Base-by-base conservation (phyloP, 2,113 vertebrate genomes). In the Rhynchomys soricoides region DNA sequence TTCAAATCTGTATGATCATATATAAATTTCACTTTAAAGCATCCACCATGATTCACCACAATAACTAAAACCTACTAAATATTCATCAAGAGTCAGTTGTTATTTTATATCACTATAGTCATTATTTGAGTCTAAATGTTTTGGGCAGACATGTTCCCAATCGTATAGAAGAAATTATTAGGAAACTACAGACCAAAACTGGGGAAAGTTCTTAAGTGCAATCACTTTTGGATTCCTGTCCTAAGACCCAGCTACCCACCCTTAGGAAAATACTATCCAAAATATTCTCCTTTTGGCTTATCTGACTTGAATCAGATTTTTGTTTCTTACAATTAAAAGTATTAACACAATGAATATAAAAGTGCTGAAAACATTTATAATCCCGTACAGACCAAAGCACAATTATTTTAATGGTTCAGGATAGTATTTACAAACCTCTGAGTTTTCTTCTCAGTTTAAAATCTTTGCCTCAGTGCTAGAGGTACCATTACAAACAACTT, bases 381-480 rank as follows among this genome's bases (percentile, higher is more conserved):
- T 83, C 10, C 11, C 37, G 57, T 79, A 73, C 5, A 90, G 83
- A 94, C 48, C n/a, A 89, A 89, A 50, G 77, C 57, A 43, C n/a
- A 86, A 85, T 83, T 83, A 68, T 79, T 81, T 96, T 85, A 83
- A 92, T 93, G 37, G 7, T 73, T 94, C 37, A 26, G 52, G 24
- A 87, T 13, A 93, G 13, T 94, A 87, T 94, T 86, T 91, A 86
- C 29, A 93, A 97, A 59, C n/a, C n/a, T 86, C 37, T 22, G 7
- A 92, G 74, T 85, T 96, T 50, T 96, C 45, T 90, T 92, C 26
- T 81, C 75, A 94, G 22, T 71, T 95, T 89, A 81, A 90, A 93
- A 83, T 93, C 43, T 86, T 93, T 85, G n/a, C 29, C 81, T 94
- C 52, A 73, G 68, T 85, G 57, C 15, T 45, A 77, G 3, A 52